Evolutionary conservation across 1,140 invertebrate genomes (phyloP).

Genomic region (Danaus melanippus): DNA sequence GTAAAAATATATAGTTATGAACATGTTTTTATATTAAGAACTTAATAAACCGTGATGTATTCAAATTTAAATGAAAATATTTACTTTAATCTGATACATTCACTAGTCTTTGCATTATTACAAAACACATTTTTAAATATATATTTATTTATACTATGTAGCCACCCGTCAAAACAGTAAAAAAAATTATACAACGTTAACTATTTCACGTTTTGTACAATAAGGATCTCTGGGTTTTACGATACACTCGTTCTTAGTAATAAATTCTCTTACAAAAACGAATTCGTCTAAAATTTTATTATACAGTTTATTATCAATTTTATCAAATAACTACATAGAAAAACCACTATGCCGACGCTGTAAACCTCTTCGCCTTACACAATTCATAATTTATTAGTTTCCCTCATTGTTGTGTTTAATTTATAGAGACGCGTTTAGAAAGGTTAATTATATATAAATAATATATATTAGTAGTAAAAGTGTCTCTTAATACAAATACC

Average conservation of each 20-base stretch:
- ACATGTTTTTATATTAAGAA: too few relatives aligned
- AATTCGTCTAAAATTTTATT: conserved; percentile 52
- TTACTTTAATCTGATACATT: too few relatives aligned
- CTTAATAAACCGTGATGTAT: not conserved
- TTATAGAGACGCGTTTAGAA: conserved; percentile 38
- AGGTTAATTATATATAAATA: conserved; percentile 18
- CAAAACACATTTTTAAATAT: too few relatives aligned
- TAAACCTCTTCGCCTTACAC: conserved; percentile 34
- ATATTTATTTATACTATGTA: too few relatives aligned
- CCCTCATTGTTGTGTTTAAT: conserved; percentile 30
- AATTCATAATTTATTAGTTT: conserved; percentile 36
- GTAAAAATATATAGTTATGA: too few relatives aligned
- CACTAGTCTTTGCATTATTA: too few relatives aligned
- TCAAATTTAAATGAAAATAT: too few relatives aligned
- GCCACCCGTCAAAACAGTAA: too few relatives aligned
- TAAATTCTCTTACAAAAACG: conserved; percentile 56
- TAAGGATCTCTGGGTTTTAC: conserved; percentile 47
- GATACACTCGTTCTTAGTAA: conserved; percentile 29
- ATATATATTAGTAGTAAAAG: conserved; percentile 14
- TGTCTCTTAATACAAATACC: too few relatives aligned
- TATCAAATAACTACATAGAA: conserved; percentile 41
- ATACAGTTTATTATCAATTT: conserved; percentile 49
- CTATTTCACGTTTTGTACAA: conserved; percentile 39
- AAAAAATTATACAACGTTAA: too few relatives aligned
- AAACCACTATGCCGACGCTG: conserved; percentile 34